A percentile compares a stretch with the other conserved stretches of the same genome.
Evolutionary conservation across 2,113 vertebrate genomes (phyloP).

Genomic region (Mus musculus): GRCm39 chr6:93956001-93956500

Average conservation of each 20-base stretch:
- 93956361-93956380: not conserved
- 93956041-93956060: not conserved
- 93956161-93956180: not conserved
- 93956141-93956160: not conserved
- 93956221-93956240: not conserved
- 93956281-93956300: not conserved
- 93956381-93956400: not conserved
- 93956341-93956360: not conserved
- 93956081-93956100: not conserved
- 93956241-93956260: not conserved
- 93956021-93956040: not conserved
- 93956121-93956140: not conserved
- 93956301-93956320: rapidly evolving
- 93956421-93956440: not conserved
- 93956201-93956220: not conserved
- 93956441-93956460: not conserved
- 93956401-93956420: not conserved
- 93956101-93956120: not conserved
- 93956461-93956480: no score
- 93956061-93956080: not conserved
- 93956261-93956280: not conserved
- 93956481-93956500: not conserved
- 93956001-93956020: not conserved
- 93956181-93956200: not conserved
- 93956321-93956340: not conserved